Percentiles rank a stretch among this genome's conserved stretches.
These are phyloP conservation scores for Phoeniculus purpureus DNA, from an alignment of 2,797 vertebrate genomes.

Conservation along the genomic window DNA sequence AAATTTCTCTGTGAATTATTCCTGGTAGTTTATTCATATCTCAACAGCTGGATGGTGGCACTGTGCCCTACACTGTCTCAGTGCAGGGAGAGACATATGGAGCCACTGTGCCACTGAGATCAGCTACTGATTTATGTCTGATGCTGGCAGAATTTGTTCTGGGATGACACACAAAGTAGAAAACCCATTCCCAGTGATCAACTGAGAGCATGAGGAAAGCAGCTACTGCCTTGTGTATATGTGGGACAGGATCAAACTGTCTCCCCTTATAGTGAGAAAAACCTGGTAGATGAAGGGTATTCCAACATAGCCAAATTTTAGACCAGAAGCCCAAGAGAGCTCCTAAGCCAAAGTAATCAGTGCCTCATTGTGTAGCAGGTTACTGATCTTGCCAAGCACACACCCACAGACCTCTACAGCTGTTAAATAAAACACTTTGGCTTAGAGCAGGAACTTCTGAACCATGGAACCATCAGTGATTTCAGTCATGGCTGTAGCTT, in stretches of 20 bases:
- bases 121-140: not conserved
- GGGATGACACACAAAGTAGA: not conserved
- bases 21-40: conserved; percentile 29
- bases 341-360: not conserved
- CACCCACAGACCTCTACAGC: not conserved
- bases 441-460: not conserved
- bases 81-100: not conserved
- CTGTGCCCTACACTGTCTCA: conserved; percentile 5
- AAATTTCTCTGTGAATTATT: conserved; percentile 52
- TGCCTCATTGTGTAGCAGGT: not conserved
- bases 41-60: conserved; percentile 38
- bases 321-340: not conserved
- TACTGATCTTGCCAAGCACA: not conserved
- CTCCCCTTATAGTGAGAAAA: not conserved
- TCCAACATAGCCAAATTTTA: not conserved
- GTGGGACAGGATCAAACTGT: not conserved
- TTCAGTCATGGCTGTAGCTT: not conserved
- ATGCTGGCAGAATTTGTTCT: not conserved
- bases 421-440: not conserved
- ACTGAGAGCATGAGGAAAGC: not conserved
- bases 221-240: not conserved
- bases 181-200: not conserved
- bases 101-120: not conserved
- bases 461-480: not conserved
- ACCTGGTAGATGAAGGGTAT: not conserved